These are phyloP conservation scores for Rhinoraja longicauda DNA, from an alignment of 2,797 vertebrate genomes.

Conservation along the genomic window DNA sequence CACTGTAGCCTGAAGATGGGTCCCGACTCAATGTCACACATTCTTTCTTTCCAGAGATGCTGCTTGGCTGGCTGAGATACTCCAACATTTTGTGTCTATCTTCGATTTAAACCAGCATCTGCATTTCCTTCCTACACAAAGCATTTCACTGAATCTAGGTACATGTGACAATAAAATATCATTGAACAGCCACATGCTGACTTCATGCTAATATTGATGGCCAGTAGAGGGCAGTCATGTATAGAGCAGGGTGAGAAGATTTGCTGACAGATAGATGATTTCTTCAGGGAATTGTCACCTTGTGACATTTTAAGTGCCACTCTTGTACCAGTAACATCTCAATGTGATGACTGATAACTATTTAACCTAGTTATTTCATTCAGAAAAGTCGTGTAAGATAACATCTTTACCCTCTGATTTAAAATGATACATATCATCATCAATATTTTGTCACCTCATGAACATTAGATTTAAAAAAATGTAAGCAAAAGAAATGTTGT, in stretches of 20 bases:
- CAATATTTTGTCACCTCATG: neutral
- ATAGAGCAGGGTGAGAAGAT: neutral
- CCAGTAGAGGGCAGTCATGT: conserved; percentile 24
- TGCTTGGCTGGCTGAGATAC: too few relatives aligned
- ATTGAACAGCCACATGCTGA: neutral
- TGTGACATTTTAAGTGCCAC: neutral
- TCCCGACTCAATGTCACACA: too few relatives aligned
- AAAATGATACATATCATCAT: neutral
- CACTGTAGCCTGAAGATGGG: too few relatives aligned
- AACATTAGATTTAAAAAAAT: neutral
- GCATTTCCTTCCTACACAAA: too few relatives aligned
- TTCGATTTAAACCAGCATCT: too few relatives aligned
- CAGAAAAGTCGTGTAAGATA: neutral
- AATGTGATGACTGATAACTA: neutral
- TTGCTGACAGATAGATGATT: neutral
- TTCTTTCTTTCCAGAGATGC: too few relatives aligned
- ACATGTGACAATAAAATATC: too few relatives aligned
- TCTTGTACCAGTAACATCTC: neutral
- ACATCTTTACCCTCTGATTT: neutral
- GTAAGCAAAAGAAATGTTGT: neutral
- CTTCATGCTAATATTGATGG: neutral
- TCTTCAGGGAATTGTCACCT: neutral
- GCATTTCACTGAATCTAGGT: too few relatives aligned
- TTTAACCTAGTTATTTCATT: neutral
- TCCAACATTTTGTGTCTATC: too few relatives aligned